These are phyloP conservation scores for Drosophila arizonae DNA, from an alignment of 1,140 invertebrate genomes.

Conservation along the genomic window DNA sequence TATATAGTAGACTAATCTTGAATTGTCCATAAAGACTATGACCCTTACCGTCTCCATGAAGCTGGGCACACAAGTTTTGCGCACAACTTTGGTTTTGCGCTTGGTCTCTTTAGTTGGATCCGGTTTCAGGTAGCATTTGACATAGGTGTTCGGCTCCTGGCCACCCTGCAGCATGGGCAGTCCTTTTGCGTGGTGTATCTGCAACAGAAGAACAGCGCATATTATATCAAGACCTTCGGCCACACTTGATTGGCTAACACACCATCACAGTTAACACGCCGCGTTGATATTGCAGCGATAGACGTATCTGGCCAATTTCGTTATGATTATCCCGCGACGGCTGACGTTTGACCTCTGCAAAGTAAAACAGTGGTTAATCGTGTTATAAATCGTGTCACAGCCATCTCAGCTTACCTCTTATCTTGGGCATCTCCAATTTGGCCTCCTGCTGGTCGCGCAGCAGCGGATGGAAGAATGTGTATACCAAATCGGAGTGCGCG, in stretches of 20 bases:
- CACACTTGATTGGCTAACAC: conserved; percentile 4
- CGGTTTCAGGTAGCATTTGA: conserved; percentile 95
- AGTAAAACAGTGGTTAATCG: neutral
- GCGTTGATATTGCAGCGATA: conserved; percentile 91
- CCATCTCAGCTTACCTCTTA: conserved; percentile 76
- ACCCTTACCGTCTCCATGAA: conserved; percentile 98
- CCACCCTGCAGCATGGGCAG: conserved; percentile 88
- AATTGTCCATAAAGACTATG: neutral
- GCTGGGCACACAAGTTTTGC: conserved; percentile 95
- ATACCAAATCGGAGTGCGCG: conserved; percentile 96
- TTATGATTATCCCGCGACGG: conserved; percentile 70
- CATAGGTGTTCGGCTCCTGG: conserved; percentile 93
- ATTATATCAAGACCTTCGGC: neutral
- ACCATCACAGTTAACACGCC: conserved; percentile 92
- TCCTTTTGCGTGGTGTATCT: conserved; percentile 90
- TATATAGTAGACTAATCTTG: neutral
- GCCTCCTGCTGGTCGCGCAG: conserved; percentile 94
- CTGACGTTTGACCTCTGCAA: conserved; percentile 67
- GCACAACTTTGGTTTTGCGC: conserved; percentile 96
- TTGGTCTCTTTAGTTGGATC: conserved; percentile 95
- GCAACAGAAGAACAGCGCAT: neutral
- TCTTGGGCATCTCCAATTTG: conserved; percentile 83
- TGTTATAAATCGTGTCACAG: too few relatives aligned
- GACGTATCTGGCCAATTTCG: conserved; percentile 88
- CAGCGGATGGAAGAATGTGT: conserved; percentile 98